Percentiles rank a stretch among this genome's conserved stretches.
Evolutionary conservation across 2,888 invertebrate species (phyloP).

Genomic region (Spodoptera littoralis): DNA sequence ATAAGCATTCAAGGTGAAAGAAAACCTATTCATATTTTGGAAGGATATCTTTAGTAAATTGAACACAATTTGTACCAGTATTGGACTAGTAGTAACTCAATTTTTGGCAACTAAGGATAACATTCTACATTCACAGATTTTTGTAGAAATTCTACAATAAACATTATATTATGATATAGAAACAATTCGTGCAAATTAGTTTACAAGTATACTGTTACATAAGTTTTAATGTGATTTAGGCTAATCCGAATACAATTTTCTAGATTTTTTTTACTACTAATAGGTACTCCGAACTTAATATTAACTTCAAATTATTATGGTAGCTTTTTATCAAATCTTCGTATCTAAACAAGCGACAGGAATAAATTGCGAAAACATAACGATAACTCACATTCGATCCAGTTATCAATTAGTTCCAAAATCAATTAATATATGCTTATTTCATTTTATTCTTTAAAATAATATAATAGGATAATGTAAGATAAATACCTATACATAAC

Average conservation of each 20-base stretch:
- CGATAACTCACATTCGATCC: background rate
- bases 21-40: slow-evolving; percentile 9
- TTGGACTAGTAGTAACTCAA: slow-evolving; percentile 51
- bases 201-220: slow-evolving; percentile 1
- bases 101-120: slow-evolving; percentile 53
- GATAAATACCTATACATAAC: slow-evolving; percentile 6
- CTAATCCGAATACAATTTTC: slow-evolving; percentile 2
- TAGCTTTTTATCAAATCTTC: background rate
- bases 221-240: background rate
- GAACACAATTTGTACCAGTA: slow-evolving; percentile 50
- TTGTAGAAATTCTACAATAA: slow-evolving; percentile 4
- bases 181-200: background rate
- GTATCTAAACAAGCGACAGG: background rate
- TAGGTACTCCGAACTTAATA: background rate
- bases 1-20: slow-evolving; percentile 9
- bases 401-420: background rate
- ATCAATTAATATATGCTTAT: background rate
- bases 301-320: background rate
- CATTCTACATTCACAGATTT: slow-evolving; percentile 15
- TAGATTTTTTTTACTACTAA: background rate
- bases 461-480: slow-evolving; percentile 8
- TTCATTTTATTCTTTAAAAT: background rate
- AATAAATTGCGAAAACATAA: background rate
- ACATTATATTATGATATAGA: slow-evolving; percentile 3
- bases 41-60: slow-evolving; percentile 27